Conservation (phyloP, 2,797 vertebrate species). For the Neopelma chrysocephalum region DNA sequence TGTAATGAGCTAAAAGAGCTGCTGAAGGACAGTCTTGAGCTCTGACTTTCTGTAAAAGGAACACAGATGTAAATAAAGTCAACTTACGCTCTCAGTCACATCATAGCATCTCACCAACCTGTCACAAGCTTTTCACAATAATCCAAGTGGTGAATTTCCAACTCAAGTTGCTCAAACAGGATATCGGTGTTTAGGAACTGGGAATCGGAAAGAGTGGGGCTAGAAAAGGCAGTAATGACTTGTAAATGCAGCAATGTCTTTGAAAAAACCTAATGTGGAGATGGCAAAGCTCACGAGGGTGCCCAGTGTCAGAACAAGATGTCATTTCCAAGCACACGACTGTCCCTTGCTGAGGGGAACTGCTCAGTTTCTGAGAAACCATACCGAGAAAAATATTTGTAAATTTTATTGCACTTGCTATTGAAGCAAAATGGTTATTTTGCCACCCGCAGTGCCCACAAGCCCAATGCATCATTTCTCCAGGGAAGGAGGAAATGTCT, state of each 20-base stretch:
- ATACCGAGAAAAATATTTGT: neutral
- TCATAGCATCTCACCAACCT: rapidly evolving
- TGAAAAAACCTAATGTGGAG: neutral
- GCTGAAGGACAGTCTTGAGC: neutral
- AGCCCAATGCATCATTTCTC: neutral
- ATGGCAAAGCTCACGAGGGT: rapidly evolving
- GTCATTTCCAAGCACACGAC: neutral
- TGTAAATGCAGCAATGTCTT: neutral
- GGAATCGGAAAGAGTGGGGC: neutral
- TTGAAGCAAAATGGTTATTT: neutral
- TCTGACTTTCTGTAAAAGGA: neutral
- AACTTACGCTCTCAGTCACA: rapidly evolving
- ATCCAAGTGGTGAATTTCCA: neutral
- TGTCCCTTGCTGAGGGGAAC: neutral
- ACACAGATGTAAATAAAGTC: neutral
- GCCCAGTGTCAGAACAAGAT: neutral
- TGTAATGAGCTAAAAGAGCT: neutral
- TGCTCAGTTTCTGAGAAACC: neutral
- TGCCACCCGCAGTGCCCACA: neutral
- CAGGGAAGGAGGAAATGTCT: neutral
- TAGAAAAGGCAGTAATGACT: neutral
- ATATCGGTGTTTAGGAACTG: neutral
- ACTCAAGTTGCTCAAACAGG: neutral
- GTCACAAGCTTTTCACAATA: neutral
- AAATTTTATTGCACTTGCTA: neutral